Base-by-base conservation (phyloP, 2,113 vertebrate species). In the Salvator merianae region DNA sequence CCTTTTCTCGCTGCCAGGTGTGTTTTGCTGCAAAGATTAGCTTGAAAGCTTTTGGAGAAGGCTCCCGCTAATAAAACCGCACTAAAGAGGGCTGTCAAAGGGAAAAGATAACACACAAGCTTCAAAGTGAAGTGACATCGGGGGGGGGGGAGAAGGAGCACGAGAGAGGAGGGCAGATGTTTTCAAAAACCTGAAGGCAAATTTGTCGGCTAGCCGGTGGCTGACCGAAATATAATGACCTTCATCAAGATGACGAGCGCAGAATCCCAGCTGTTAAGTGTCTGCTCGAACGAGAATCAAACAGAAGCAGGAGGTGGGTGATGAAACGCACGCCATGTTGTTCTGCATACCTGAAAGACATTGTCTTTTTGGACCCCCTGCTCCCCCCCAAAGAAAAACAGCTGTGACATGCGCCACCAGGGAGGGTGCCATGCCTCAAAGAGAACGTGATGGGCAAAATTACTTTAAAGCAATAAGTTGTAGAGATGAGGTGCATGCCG, bases 171-270 rank as follows among this genome's bases (percentile, higher is more conserved):
- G 82, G 75, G 16, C 26, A 50, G n/a, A n/a, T 53, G 8, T 1
- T 18, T 32, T n/a, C 13, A 32, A 16, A 38, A 50, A 16, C 82
- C 83, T 47, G 1, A 2, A 53, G 88, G 84, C 16, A 36, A 28
- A 78, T 89, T 79, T 91, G 63, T 83, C 86, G 86, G 81, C 50
- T 81, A 78, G 72, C 74, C 74, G 73, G 88, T 18, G 81, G 82
- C 81, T 74, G 85, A 73, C 65, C n/a, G 20, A 69, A 78, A 40
- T 13, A 0, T 1, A 75, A 79, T 34, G 70, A 85, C 77, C 26
- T 82, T 34, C 13, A 8, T 81, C 82, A 69, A 16, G 84, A 79
- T 62, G 72, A 28, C 65, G 32, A 30, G 40, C 50, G 0, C 2
- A 9, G n/a, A 7, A 43, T 36, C 76, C 69, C 72, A 81, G 78